Base-by-base conservation (phyloP, 2,797 vertebrate genomes). In the Cygnus olor region DNA sequence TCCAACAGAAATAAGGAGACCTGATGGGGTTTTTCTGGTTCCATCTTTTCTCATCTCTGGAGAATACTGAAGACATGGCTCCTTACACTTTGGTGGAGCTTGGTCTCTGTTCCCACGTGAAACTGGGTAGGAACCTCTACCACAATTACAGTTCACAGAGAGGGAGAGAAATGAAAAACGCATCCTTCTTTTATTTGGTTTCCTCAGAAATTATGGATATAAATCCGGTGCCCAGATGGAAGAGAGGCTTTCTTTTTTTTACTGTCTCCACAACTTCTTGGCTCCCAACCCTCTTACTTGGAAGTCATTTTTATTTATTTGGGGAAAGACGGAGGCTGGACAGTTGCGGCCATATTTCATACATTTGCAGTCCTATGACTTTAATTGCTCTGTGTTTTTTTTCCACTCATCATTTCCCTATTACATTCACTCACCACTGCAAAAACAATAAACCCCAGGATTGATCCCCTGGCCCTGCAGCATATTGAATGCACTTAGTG, bases 1-100 rank as follows among this genome's bases (percentile, higher is more conserved):
- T 95, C 88, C 93, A 89, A 32, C 20, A 87, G 90, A 95, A 95
- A 93, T 80, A 94, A 87, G 80, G 93, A 83, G 92, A 90, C 54
- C 76, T 92, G 86, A 15, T 87, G 76, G 61, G 76, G 79, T 66
- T 93, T 88, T 92, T 53, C 84, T 88, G 63, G 65, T 90, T 95
- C 86, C 81, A 76, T 94, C 93, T 74, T 71, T 74, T 69, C 45
- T 72, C 3, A 0, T 93, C 88, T 85, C 71, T 7, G 5, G 34
- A 51, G 93, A 88, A 80, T 58, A 21, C 16, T 72, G 81, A 87
- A 58, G 70, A 66, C 34, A 87, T 74, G 80, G 36, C 69, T 89
- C 32, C 80, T 71, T 47, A 12, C 72, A 89, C 8, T 45, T 36
- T 91, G 88, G 84, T 90, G 61, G 49, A 85, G 38, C 84, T 85